Conservation (phyloP, 2,113 vertebrate genomes). For the Lanius collurio region DNA sequence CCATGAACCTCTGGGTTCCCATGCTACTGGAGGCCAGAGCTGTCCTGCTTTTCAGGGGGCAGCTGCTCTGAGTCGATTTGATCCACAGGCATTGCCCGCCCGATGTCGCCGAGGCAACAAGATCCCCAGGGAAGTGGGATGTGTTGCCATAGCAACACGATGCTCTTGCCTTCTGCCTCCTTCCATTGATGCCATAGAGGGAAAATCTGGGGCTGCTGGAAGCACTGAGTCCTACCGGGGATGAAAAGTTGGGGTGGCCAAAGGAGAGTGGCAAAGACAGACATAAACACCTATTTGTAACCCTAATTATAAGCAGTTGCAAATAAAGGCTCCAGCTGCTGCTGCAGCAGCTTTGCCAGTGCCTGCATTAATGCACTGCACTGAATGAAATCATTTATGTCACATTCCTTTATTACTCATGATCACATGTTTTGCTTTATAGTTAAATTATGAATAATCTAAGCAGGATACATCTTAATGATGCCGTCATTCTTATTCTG, state of each 20-base stretch:
- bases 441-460: slow-evolving; percentile 41
- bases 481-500: slow-evolving; percentile 7
- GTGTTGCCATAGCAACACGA: slow-evolving; percentile 31
- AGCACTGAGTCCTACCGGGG: neutral
- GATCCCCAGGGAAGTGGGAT: slow-evolving; percentile 17
- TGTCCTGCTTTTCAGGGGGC: neutral
- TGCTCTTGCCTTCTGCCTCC: neutral
- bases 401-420: slow-evolving; percentile 33
- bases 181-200: neutral
- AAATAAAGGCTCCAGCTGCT: neutral
- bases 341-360: neutral
- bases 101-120: slow-evolving; percentile 44
- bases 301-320: neutral
- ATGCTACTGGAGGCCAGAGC: neutral
- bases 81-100: neutral
- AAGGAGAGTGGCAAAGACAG: neutral
- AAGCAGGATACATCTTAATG: slow-evolving; percentile 4
- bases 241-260: neutral
- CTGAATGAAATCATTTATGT: slow-evolving; percentile 38
- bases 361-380: neutral
- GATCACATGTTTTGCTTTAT: slow-evolving; percentile 33
- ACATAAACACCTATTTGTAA: neutral
- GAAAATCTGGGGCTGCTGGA: neutral
- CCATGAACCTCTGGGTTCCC: neutral
- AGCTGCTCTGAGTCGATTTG: neutral